Evolutionary conservation across 2,797 vertebrate genomes (phyloP).

Genomic region (Danio choprae): DNA sequence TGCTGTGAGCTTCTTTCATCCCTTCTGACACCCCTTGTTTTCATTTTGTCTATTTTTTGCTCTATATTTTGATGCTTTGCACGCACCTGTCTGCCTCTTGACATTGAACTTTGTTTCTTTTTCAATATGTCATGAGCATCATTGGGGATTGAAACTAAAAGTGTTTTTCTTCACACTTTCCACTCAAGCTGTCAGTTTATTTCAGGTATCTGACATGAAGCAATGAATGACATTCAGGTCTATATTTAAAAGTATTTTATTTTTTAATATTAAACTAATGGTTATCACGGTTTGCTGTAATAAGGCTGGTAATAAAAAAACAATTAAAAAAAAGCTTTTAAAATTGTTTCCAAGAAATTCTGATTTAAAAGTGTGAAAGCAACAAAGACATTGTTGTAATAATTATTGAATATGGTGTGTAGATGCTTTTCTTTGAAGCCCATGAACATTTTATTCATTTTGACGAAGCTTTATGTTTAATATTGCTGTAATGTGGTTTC

Average conservation of each 20-base stretch:
- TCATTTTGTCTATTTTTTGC: slow-evolving; percentile 1
- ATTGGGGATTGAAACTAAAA: not conserved
- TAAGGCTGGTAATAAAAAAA: no score
- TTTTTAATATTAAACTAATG: no score
- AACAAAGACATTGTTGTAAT: no score
- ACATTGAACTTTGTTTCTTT: slow-evolving; percentile 15
- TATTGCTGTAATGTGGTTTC: no score
- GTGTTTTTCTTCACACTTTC: not conserved
- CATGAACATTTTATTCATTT: no score
- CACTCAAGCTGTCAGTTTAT: not conserved
- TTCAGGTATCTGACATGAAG: slow-evolving; percentile 2
- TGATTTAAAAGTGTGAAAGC: no score
- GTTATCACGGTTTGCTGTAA: no score
- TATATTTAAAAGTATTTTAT: not conserved
- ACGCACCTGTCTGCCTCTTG: slow-evolving; percentile 15
- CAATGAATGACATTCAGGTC: not conserved
- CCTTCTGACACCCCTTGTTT: slow-evolving; percentile 18
- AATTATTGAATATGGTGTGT: no score
- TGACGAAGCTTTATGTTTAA: no score
- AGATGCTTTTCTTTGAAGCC: no score
- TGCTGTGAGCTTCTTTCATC: slow-evolving; percentile 29
- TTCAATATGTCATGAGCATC: not conserved
- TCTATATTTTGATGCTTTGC: not conserved
- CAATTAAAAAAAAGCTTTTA: no score
- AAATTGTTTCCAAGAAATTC: no score